phyloP scores from a whole-genome alignment of 2,888 invertebrate genomes.

The Nephrocerus scutellatus region DNA sequence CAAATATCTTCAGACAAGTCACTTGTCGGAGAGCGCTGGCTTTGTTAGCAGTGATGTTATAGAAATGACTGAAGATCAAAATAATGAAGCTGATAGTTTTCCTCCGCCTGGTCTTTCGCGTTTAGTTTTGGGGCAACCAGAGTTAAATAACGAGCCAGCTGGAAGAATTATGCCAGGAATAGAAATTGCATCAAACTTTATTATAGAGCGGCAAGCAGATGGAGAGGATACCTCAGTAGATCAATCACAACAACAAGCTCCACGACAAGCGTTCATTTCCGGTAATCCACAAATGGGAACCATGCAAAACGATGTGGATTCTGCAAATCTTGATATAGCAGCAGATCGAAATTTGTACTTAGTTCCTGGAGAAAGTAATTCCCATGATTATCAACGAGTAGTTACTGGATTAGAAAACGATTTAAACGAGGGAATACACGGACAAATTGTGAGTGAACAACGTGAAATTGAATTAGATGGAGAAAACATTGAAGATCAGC shows the following conservation, averaged over 20 bases:
- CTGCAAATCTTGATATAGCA: constrained; percentile 28
- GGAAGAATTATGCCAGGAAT: constrained; percentile 52
- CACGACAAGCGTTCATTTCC: constrained; percentile 14
- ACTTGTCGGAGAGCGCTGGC: constrained; percentile 53
- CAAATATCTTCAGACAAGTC: constrained; percentile 70
- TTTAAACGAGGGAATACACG: constrained; percentile 27
- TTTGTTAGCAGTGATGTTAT: no score
- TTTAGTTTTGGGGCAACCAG: constrained; percentile 62
- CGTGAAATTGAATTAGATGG: constrained; percentile 56
- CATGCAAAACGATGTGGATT: not conserved
- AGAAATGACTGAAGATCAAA: constrained; percentile 28
- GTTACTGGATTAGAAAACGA: constrained; percentile 54
- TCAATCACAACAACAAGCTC: constrained; percentile 18
- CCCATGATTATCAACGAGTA: constrained; percentile 43
- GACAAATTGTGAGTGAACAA: constrained; percentile 40
- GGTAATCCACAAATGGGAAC: not conserved
- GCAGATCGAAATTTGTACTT: constrained; percentile 38
- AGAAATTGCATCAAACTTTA: constrained; percentile 41
- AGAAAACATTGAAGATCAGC: constrained; percentile 51
- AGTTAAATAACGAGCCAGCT: constrained; percentile 52
- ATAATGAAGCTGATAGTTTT: constrained; percentile 47
- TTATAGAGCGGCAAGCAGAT: constrained; percentile 48
- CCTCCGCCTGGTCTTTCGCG: constrained; percentile 61
- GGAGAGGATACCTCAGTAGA: constrained; percentile 45
- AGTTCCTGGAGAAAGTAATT: constrained; percentile 39